Base-by-base conservation (phyloP, 2,113 vertebrate genomes). In the Notothenia rossii region DNA sequence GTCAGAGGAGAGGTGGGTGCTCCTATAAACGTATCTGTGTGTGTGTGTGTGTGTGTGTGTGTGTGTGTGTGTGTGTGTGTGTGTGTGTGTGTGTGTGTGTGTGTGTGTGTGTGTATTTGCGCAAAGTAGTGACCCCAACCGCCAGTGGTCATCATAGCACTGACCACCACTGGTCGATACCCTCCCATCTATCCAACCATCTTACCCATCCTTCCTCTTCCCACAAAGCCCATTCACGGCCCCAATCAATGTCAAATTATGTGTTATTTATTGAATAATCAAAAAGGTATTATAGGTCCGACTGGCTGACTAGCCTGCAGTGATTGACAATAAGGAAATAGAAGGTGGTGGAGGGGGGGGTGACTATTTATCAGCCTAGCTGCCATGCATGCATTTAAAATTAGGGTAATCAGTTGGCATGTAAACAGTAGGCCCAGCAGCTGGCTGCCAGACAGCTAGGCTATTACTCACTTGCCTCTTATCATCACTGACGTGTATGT, bases 361-460 rank as follows among this genome's bases (percentile, higher is more conserved):
- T 62, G 80, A 75, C 83, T 92, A 96, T 96, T 95, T 61, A 93
- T 96, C 96, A 96, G 56, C 86, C 87, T 72, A 83, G 86, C 89
- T 91, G 91, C 89, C 90, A 91, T 94, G 91, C 91, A 90, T 93
- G 94, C 92, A 88, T 93, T 95, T 95, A 92, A 96, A 97, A 97
- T 97, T 95, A 97, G 96, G 95, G 94, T 96, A 96, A 97, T 97
- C 96, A 96, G 94, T 94, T 96, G 96, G 94, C 95, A 96, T 96
- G 96, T 96, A 97, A 96, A 96, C 95, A 95, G 91, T 89, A 94
- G 95, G 94, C 92, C 93, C 84, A 95, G 95, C 96, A 96, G 96
- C 96, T 95, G 95, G 94, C 94, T 92, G 90, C 88, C 92, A 92
- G 93, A 93, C 90, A 90, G 77, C 82, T 17, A 48, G 78, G 88